phyloP scores from a whole-genome alignment of 2,797 vertebrate species.

The Rhinatrema bivittatum region DNA sequence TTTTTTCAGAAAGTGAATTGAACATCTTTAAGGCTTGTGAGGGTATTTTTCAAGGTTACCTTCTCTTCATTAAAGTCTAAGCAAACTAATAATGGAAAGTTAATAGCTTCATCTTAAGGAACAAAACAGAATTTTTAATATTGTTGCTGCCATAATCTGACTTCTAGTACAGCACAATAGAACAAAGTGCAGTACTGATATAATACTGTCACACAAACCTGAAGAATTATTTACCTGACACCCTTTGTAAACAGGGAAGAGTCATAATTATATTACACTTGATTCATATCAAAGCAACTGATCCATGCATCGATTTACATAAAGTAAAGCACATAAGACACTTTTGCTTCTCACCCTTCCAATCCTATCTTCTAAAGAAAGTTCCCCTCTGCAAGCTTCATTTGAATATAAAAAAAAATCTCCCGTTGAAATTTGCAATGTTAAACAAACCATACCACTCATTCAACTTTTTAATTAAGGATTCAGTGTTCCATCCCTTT shows the following conservation, averaged over 20 bases:
- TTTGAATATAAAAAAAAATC: conserved; percentile 62
- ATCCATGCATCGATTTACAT: conserved; percentile 63
- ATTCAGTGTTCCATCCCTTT: conserved; percentile 71
- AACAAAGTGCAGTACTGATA: conserved; percentile 19
- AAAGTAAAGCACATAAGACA: conserved; percentile 54
- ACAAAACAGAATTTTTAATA: conserved; percentile 41
- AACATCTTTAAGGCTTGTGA: conserved; percentile 46
- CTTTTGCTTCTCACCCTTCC: conserved; percentile 54
- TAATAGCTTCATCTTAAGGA: conserved; percentile 46
- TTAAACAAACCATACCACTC: conserved; percentile 75
- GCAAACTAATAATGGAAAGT: conserved; percentile 54
- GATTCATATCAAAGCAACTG: conserved; percentile 65
- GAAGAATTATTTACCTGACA: conserved; percentile 32
- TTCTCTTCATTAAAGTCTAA: conserved; percentile 59
- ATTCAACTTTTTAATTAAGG: conserved; percentile 79
- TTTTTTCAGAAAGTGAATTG: conserved; percentile 30
- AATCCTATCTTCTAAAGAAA: conserved; percentile 43
- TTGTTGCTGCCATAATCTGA: conserved; percentile 28
- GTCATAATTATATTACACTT: conserved; percentile 54
- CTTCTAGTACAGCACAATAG: too few relatives aligned
- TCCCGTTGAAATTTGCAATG: conserved; percentile 61
- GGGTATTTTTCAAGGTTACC: conserved; percentile 60
- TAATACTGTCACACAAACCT: conserved; percentile 20
- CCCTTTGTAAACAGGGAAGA: conserved; percentile 50
- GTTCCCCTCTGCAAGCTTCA: conserved; percentile 50